These are phyloP conservation scores for Cyrtodaria siliqua DNA, from an alignment of 2,888 invertebrate species.

Conservation along the genomic window DNA sequence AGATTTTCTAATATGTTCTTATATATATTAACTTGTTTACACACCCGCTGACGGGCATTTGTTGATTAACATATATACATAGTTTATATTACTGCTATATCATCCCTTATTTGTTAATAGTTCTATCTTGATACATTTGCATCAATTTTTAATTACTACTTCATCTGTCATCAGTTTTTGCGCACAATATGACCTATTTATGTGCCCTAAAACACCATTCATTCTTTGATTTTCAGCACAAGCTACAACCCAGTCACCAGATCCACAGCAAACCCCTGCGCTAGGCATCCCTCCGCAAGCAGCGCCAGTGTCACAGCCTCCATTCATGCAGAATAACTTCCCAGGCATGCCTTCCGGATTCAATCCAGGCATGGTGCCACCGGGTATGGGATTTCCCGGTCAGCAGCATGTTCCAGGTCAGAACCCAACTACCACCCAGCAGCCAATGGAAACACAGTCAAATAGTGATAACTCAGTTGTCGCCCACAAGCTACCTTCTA, in stretches of 20 bases:
- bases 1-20: too few species aligned
- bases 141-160: too few species aligned
- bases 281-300: conserved; percentile 40
- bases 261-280: conserved; percentile 24
- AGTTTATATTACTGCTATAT: too few species aligned
- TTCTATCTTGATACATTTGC: too few species aligned
- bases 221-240: too few species aligned
- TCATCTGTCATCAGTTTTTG: too few species aligned
- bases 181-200: too few species aligned
- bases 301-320: conserved; percentile 32
- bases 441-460: conserved; percentile 20
- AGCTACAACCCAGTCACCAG: conserved; percentile 43
- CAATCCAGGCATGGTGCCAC: conserved; percentile 76
- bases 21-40: too few species aligned
- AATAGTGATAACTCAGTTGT: conserved; percentile 63
- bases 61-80: too few species aligned
- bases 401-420: conserved; percentile 57
- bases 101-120: too few species aligned
- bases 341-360: conserved; percentile 73
- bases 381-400: conserved; percentile 65
- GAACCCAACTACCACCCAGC: conserved; percentile 43
- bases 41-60: too few species aligned
- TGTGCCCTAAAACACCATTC: too few species aligned
- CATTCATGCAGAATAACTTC: conserved; percentile 36
- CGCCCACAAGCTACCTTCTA: conserved; percentile 74